phyloP scores from a whole-genome alignment of 35 echinoderm and acorn worm species.

The Strongylocentrotus purpuratus region DNA sequence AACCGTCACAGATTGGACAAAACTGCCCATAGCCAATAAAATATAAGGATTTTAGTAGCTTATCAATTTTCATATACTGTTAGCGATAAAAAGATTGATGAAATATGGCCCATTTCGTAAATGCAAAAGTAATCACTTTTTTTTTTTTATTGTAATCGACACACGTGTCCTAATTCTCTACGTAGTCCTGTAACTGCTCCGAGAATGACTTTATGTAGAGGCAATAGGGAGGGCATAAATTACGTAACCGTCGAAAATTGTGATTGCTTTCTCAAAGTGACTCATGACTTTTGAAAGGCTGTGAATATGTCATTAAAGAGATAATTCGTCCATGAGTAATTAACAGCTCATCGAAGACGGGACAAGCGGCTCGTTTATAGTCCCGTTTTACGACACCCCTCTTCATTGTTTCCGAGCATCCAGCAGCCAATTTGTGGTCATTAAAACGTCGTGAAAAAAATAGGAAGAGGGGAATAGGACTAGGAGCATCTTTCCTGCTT shows the following conservation, averaged over 20 bases:
- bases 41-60: too few relatives aligned
- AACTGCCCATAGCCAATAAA: too few relatives aligned
- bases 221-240: background rate
- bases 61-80: too few relatives aligned
- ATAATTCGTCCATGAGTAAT: conserved; percentile 10
- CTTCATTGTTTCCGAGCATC: conserved; percentile 25
- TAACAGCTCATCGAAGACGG: background rate
- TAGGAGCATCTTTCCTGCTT: background rate
- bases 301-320: conserved; percentile 27
- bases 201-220: background rate
- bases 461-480: background rate
- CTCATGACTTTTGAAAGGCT: conserved; percentile 15
- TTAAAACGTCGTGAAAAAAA: background rate
- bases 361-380: background rate
- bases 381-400: conserved; percentile 3
- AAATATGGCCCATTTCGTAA: background rate
- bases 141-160: background rate
- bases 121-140: background rate
- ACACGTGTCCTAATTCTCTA: background rate
- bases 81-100: too few relatives aligned
- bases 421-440: background rate
- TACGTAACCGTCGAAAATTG: background rate
- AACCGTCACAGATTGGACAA: too few relatives aligned
- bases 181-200: background rate
- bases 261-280: background rate